A percentile compares a stretch with the other conserved stretches of the same genome.
Conservation (phyloP, 2,888 invertebrate genomes). For the Itoplectis maculator region DNA sequence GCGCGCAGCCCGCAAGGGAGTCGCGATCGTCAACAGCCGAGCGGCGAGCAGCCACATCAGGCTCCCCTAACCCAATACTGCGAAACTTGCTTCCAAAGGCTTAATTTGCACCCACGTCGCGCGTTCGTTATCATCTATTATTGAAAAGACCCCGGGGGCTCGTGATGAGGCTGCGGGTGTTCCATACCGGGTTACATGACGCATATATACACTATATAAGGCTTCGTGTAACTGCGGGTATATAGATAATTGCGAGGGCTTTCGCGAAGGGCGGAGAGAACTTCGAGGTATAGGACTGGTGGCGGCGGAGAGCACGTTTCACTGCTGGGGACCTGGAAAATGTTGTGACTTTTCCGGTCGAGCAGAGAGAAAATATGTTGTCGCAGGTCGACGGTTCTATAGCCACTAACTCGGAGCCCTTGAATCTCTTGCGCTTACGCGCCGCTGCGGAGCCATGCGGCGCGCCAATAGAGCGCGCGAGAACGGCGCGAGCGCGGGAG, state of each 20-base stretch:
- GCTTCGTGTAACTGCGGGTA: not conserved
- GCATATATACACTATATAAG: not conserved
- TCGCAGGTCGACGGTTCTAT: too few species aligned
- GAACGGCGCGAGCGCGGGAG: too few species aligned
- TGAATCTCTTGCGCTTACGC: too few species aligned
- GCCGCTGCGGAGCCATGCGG: too few species aligned
- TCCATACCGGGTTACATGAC: not conserved
- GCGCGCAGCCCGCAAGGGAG: not conserved
- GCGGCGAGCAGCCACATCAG: conserved; percentile 2
- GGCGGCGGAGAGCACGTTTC: not conserved
- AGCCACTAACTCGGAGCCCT: too few species aligned
- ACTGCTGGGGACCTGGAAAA: not conserved
- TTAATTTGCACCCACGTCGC: conserved; percentile 64
- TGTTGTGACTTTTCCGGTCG: not conserved
- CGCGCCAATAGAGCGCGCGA: too few species aligned
- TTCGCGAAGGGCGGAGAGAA: not conserved
- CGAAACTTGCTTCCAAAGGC: conserved; percentile 58
- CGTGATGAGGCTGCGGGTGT: conserved; percentile 30
- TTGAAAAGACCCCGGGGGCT: conserved; percentile 69
- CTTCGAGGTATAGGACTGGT: not conserved
- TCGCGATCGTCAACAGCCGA: conserved; percentile 14
- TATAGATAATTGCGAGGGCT: not conserved
- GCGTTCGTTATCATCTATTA: conserved; percentile 70
- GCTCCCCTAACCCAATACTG: conserved; percentile 19
- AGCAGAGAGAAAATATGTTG: not conserved